Evolutionary conservation across 1,140 invertebrate species (phyloP), one percentile per base, ranked within the genome.

Genomic region (Bombus pascuorum): DNA sequence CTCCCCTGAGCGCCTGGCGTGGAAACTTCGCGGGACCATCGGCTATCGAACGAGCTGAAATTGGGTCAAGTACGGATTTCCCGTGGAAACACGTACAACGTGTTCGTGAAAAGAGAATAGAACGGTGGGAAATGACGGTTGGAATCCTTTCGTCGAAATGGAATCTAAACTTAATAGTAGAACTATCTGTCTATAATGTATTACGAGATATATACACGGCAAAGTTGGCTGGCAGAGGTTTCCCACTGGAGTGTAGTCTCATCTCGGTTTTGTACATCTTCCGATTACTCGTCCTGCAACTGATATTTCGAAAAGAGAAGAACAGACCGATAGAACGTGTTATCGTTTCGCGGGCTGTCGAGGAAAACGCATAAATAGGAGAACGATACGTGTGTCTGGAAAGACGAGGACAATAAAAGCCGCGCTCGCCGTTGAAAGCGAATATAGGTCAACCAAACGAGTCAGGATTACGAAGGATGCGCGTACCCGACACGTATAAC

Each of bases 371-470:
- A 37, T 79, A 62, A 84, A 79, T 42, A 44, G 47, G 28, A 13
- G 39, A 79, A 79, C 75, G 79, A 72, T 62, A 32, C 68, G 71
- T 65, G 83, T 0, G 1, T 34, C 3, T 44, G 74, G 47, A 37
- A 78, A 62, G 75, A 62, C 39, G 53, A 72, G 22, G 25, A 84
- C 76, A 47, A 77, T 83, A 68, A 83, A 77, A 39, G 44, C 53
- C 32, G 44, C 3, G 32, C 15, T 75, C 53, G 42, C 3, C 25
- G 66, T 39, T 71, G 53, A 79, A 18, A 47, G 66, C n/a, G 47
- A 39, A 78, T 79, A 84, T 84, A 53, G 83, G 83, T 84, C 83
- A 79, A 39, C 53, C 76, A 77, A 84, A 84, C 72, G 83, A 79
- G 53, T 39, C 47, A 62, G 83, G 66, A 79, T 79, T 79, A 79